Percentiles rank a stretch among this genome's conserved stretches.
Evolutionary conservation across 2,888 invertebrate species (phyloP).

Genomic region (Cheilosia grossa): DNA sequence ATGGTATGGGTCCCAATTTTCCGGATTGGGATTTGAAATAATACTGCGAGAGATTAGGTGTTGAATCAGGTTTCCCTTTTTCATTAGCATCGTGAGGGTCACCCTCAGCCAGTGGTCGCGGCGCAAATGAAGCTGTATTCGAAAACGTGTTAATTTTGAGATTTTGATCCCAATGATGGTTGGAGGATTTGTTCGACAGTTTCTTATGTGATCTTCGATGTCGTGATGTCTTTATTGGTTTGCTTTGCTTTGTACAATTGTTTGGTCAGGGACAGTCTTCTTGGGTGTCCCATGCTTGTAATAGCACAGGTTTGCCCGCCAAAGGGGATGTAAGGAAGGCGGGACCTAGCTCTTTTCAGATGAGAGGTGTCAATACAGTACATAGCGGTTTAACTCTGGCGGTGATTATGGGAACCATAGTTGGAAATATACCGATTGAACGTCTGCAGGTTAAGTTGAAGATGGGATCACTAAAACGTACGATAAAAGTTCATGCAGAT

Average conservation of each 20-base stretch:
- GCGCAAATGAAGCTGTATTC: conserved; percentile 42
- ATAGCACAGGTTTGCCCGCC: conserved; percentile 3
- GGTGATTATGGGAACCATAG: too few species aligned
- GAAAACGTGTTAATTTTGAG: conserved; percentile 70
- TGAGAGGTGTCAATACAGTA: too few species aligned
- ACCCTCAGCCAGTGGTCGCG: background rate
- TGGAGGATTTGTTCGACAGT: conserved; percentile 51
- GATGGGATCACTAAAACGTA: too few species aligned
- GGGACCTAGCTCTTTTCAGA: too few species aligned
- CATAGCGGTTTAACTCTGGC: too few species aligned
- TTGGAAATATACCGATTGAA: too few species aligned
- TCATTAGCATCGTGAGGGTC: conserved; percentile 29
- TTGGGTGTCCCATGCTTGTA: conserved; percentile 46
- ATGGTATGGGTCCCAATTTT: conserved; percentile 33
- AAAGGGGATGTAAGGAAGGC: background rate
- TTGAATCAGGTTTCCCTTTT: conserved; percentile 34
- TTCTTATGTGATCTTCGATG: conserved; percentile 28
- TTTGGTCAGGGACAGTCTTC: conserved; percentile 22
- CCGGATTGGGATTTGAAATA: conserved; percentile 37
- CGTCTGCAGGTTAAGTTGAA: too few species aligned
- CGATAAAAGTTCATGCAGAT: too few species aligned
- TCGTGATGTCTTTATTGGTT: conserved; percentile 56
- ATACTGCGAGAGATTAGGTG: conserved; percentile 39
- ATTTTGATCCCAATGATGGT: conserved; percentile 57
- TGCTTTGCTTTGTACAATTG: conserved; percentile 6